Evolutionary conservation across 1,140 invertebrate species (phyloP).

Genomic region (Glossosoma conforme): DNA sequence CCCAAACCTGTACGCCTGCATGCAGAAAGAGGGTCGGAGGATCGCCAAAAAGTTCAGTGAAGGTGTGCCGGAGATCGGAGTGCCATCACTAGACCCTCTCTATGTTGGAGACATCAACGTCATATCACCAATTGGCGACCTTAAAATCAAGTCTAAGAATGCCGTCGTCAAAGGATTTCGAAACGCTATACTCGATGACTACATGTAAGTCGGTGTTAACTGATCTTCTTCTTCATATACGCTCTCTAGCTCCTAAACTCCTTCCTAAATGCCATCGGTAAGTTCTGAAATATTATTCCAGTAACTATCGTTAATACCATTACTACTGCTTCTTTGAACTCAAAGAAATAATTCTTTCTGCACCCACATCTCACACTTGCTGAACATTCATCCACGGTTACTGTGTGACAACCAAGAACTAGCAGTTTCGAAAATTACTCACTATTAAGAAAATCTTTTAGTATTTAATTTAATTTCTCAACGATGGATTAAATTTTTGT

Average conservation of each 20-base stretch:
- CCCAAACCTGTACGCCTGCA: slow-evolving; percentile 38
- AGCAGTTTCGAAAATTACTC: neutral
- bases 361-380: too few species aligned
- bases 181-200: slow-evolving; percentile 1
- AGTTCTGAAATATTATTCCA: too few species aligned
- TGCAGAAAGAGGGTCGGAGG: slow-evolving; percentile 39
- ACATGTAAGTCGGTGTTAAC: slow-evolving; percentile 11
- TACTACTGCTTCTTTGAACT: too few species aligned
- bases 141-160: neutral
- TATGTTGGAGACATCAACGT: slow-evolving; percentile 33
- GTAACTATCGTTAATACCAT: neutral
- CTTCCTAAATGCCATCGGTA: too few species aligned
- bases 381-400: neutral
- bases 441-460: neutral
- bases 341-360: too few species aligned
- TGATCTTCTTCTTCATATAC: too few species aligned
- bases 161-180: slow-evolving; percentile 4
- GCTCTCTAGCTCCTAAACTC: too few species aligned
- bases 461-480: too few species aligned
- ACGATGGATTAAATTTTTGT: too few species aligned
- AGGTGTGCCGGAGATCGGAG: slow-evolving; percentile 51
- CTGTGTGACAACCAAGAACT: neutral
- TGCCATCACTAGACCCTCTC: slow-evolving; percentile 54
- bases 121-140: neutral
- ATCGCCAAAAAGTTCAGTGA: slow-evolving; percentile 42